Evolutionary conservation across 2,797 vertebrate genomes (phyloP), one percentile per base, ranked within the genome.

Genomic region (Heteromormyrus szaboi): DNA sequence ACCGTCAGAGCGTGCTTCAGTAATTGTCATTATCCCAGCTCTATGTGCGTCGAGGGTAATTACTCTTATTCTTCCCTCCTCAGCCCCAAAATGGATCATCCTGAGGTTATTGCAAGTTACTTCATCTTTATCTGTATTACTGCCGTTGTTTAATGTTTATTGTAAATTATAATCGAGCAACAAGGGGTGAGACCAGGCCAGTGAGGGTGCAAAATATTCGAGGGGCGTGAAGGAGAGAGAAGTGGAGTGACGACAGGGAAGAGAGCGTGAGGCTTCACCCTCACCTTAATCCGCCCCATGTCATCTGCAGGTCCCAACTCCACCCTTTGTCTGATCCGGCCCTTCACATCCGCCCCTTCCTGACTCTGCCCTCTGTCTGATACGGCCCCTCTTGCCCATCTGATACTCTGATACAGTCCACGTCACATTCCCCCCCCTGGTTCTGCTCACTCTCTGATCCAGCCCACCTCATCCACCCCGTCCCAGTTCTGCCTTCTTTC

Each of bases 201-300:
- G 92, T 76, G 92, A 88, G 88, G 90, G 90, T 89, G 89, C 76
- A 89, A 37, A 89, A 87, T 86, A 88, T 91, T 90, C 90, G 91
- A 90, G 76, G 19, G 33, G 89, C 89, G 90, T 87, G 89, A 87
- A 89, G 87, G 37, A 25, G 22, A n/a, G 41, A 68, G 59, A 72
- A 29, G 11, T 29, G 41, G 19, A 19, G 14, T 51, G 89, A 56
- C 0, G 62, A 29, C 54, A n/a, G 19, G 54, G 54, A 56, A 56
- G 19, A 5, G 50, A 12, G 11, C 0, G 12, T 2, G 12, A 51
- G 50, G 50, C 37, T n/a, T 2, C 33, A 37, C 37, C 79, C 79
- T 19, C 1, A 8, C 4, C 0, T 2, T 72, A 0, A 33, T 11
- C 65, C n/a, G 8, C n/a, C 5, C 8, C 22, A 22, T 25, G 7